Evolutionary conservation across 2,113 vertebrate genomes (phyloP), one percentile per base, ranked within the genome.

Genomic region (Aix galericulata): DNA sequence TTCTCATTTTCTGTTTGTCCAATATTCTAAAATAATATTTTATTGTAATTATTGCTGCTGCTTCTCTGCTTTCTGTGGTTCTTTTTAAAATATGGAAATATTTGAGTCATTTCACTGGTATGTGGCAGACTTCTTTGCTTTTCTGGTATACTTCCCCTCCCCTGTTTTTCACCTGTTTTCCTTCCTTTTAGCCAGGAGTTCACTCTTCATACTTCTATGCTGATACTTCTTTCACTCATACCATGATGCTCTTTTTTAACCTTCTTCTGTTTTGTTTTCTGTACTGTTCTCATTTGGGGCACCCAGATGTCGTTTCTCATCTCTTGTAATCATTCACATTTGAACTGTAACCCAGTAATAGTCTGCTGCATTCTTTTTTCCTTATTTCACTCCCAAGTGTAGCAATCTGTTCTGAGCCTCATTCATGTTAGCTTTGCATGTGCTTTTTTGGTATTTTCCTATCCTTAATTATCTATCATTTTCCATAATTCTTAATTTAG

Each of bases 261-360:
- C 77, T 92, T 84, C 1, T 1, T 25, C 38, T 76, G 67, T 68
- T 58, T 80, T 82, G 8, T 32, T 88, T 60, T 83, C 55, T 58
- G 32, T 77, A 7, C 73, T 77, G 55, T 71, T 81, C 77, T 92
- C 36, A 18, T 80, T 71, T 56, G 46, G 69, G 79, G 26, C 38
- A 44, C 75, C 59, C 62, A 69, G 59, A 53, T 79, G 78, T 52
- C 62, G 29, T 80, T 76, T 95, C 67, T 85, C 76, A 50, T 76
- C 21, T 72, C 44, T 63, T 40, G 27, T 42, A 58, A 68, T 90
- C 44, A 74, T 59, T n/a, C 0, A 0, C 0, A 0, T 91, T 89
- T 83, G 82, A 91, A 59, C 75, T 88, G 32, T 76, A 87, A 82
- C 58, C 44, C 3, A 9, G 34, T 44, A 26, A 31, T 79, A 15